These are phyloP conservation scores for Clivina fossor DNA, from an alignment of 2,888 invertebrate genomes.

Conservation along the genomic window DNA sequence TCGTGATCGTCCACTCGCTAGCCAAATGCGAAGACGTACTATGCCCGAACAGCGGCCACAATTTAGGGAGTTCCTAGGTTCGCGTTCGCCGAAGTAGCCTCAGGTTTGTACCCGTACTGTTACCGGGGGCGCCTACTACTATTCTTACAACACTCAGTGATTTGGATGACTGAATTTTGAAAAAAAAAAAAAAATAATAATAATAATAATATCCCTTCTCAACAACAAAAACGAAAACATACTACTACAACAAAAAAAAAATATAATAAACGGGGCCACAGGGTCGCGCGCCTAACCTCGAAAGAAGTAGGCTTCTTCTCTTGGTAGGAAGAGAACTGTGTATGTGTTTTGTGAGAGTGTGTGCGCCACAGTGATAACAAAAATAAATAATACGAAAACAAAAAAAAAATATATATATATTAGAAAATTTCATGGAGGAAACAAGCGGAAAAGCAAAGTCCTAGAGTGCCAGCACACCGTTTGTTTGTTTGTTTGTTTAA, in stretches of 20 bases:
- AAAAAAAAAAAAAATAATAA: no score
- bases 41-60: slow-evolving; percentile 8
- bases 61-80: slow-evolving; percentile 26
- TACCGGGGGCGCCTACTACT: slow-evolving; percentile 15
- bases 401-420: no score
- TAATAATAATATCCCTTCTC: not conserved
- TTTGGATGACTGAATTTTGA: slow-evolving; percentile 2
- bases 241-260: not conserved
- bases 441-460: no score
- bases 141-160: slow-evolving; percentile 19
- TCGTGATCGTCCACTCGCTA: no score
- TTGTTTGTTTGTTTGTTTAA: no score
- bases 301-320: not conserved
- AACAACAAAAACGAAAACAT: no score
- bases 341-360: slow-evolving; percentile 21
- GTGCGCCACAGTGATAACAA: slow-evolving; percentile 23
- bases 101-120: slow-evolving; percentile 16
- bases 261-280: slow-evolving; percentile 19
- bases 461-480: no score
- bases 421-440: no score
- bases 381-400: not conserved
- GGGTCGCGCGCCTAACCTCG: slow-evolving; percentile 25
- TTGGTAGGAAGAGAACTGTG: not conserved
- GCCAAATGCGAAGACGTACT: slow-evolving; percentile 17
- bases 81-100: slow-evolving; percentile 32